phyloP scores from a whole-genome alignment of 1,140 invertebrate species.

The Hestina assimilis region DNA sequence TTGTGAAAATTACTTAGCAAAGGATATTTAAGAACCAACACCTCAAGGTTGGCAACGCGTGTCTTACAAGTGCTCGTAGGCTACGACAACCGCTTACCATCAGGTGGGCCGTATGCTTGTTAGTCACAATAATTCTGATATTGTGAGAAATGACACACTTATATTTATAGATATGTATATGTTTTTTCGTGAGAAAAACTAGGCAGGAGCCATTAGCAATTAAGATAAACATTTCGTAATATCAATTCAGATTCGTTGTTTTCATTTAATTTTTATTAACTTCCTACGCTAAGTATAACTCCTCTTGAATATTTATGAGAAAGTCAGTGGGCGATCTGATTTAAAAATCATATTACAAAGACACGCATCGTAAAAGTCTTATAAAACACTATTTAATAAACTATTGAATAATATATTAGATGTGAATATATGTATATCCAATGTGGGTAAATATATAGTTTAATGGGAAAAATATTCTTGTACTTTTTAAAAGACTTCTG shows the following conservation, averaged over 20 bases:
- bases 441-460: too few species aligned
- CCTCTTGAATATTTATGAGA: conserved; percentile 28
- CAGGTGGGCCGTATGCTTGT: too few species aligned
- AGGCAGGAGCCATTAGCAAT: neutral
- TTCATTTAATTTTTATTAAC: conserved; percentile 9
- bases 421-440: neutral
- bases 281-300: neutral
- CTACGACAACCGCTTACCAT: too few species aligned
- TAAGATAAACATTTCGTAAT: neutral
- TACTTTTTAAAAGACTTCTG: too few species aligned
- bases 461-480: too few species aligned
- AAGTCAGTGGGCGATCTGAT: conserved; percentile 30
- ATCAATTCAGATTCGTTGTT: neutral
- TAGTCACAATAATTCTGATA: too few species aligned
- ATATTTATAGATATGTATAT: too few species aligned
- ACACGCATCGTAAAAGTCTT: conserved; percentile 3
- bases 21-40: too few species aligned
- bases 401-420: conserved; percentile 2
- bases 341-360: conserved; percentile 18
- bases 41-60: too few species aligned
- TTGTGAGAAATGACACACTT: too few species aligned
- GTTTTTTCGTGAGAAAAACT: neutral
- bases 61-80: too few species aligned
- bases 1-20: too few species aligned
- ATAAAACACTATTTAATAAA: conserved; percentile 12